Conservation (phyloP, 1,140 invertebrate species). For the Brachionus rotundiformis region DNA sequence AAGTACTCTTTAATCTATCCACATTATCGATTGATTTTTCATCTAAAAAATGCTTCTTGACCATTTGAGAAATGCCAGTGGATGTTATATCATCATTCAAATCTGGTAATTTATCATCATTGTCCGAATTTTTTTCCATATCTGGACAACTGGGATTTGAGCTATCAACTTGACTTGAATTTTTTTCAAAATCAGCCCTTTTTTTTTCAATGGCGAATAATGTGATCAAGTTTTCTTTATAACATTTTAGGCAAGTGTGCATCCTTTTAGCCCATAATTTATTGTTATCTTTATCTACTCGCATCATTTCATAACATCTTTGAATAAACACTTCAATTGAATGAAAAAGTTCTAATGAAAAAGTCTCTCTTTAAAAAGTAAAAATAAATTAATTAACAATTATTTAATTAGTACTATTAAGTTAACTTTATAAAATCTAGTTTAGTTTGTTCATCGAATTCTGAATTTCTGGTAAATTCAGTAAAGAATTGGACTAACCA, state of each 20-base stretch:
- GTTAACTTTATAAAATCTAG: constrained; percentile 34
- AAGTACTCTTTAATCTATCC: constrained; percentile 29
- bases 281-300: constrained; percentile 40
- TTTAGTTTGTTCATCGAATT: constrained; percentile 27
- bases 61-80: neutral
- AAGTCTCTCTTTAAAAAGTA: constrained; percentile 15
- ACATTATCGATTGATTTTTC: neutral
- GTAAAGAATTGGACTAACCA: constrained; percentile 35
- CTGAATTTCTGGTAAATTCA: constrained; percentile 28
- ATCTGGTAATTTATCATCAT: neutral
- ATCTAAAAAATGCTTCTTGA: neutral
- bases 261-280: constrained; percentile 45
- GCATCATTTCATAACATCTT: constrained; percentile 46
- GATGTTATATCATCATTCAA: neutral
- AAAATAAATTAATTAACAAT: neutral
- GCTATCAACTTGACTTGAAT: neutral
- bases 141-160: neutral
- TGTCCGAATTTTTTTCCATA: constrained; percentile 1
- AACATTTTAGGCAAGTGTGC: constrained; percentile 43
- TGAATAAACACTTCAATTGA: constrained; percentile 50
- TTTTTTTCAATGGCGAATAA: constrained; percentile 39
- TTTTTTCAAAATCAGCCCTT: neutral
- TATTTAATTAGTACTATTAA: too few species aligned
- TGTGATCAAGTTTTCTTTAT: constrained; percentile 41
- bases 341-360: constrained; percentile 45